Evolutionary conservation across 2,888 invertebrate genomes (phyloP).

Genomic region (Drosophila anceps): DNA sequence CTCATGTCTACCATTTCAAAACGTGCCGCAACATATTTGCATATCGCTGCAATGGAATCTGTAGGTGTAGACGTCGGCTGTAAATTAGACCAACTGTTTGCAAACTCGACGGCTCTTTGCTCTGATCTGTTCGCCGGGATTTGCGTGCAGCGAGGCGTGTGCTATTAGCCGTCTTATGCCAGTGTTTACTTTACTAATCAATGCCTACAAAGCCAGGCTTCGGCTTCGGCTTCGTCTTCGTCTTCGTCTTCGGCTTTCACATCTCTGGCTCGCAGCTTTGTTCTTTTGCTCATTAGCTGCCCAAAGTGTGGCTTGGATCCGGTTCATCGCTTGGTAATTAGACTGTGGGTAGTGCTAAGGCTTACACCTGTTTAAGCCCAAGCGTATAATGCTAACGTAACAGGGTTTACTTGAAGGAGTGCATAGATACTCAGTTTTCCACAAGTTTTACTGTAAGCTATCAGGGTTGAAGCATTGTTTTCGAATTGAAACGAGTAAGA

Average conservation of each 20-base stretch:
- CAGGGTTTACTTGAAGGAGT: neutral
- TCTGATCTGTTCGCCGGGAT: constrained; percentile 27
- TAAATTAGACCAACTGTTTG: constrained; percentile 74
- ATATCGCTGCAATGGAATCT: constrained; percentile 14
- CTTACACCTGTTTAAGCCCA: constrained; percentile 22
- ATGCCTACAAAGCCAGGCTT: constrained; percentile 38
- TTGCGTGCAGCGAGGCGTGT: constrained; percentile 52
- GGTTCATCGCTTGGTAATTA: constrained; percentile 40
- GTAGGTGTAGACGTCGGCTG: constrained; percentile 51
- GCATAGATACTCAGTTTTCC: neutral
- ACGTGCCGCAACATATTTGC: constrained; percentile 57
- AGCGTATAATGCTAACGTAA: neutral
- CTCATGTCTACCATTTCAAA: constrained; percentile 47
- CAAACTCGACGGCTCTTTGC: constrained; percentile 59
- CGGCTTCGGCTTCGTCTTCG: neutral
- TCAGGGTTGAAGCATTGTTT: neutral
- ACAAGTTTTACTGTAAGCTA: neutral
- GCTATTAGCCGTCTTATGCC: constrained; percentile 49
- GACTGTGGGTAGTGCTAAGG: constrained; percentile 18
- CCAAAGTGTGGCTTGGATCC: constrained; percentile 26
- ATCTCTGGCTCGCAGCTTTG: constrained; percentile 3
- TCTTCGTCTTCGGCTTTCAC: constrained; percentile 5
- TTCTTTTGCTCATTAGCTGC: constrained; percentile 48
- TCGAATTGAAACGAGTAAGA: no score
- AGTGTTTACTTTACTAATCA: constrained; percentile 62